phyloP scores from a whole-genome alignment of 2,888 invertebrate genomes.

The Troides helena region DNA sequence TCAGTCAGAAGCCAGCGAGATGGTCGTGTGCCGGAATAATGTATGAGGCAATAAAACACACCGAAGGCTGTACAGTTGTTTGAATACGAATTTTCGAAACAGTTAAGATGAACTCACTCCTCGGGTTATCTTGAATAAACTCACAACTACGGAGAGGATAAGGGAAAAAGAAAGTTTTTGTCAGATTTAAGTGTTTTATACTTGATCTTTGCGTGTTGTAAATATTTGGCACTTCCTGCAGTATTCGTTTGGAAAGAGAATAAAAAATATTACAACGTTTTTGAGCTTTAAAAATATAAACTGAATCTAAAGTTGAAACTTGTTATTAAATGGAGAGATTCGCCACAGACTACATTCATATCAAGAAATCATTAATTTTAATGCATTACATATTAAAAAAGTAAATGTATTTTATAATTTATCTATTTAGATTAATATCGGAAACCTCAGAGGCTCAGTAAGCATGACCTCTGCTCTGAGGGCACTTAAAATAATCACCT shows the following conservation, averaged over 20 bases:
- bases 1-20: slow-evolving; percentile 14
- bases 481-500: not conserved
- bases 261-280: not conserved
- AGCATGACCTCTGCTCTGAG: not conserved
- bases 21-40: slow-evolving; percentile 24
- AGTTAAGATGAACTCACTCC: not conserved
- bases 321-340: no score
- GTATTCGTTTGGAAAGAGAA: not conserved
- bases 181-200: not conserved
- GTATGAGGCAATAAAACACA: slow-evolving; percentile 21
- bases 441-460: not conserved
- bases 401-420: not conserved
- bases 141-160: not conserved
- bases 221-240: not conserved
- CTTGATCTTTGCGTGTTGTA: not conserved
- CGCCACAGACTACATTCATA: not conserved
- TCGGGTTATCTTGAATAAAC: not conserved
- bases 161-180: not conserved
- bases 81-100: slow-evolving; percentile 6
- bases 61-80: not conserved
- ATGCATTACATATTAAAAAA: not conserved
- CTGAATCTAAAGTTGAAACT: not conserved
- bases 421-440: not conserved
- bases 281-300: not conserved
- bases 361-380: not conserved